Conservation (phyloP, 2,888 invertebrate species). For the Lordiphosa fenestrarum region DNA sequence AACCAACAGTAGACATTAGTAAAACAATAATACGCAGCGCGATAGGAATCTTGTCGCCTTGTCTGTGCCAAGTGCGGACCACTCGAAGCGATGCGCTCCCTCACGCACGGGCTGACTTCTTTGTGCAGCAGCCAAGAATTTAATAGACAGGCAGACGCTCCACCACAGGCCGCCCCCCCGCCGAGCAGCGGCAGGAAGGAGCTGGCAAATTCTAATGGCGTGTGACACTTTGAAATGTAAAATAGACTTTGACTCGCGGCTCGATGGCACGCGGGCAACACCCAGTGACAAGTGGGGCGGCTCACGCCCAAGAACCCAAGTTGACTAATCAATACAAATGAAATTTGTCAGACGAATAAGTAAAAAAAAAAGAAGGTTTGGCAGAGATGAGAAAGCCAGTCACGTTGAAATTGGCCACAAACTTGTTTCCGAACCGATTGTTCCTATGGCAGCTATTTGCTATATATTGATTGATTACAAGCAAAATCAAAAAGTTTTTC, state of each 20-base stretch:
- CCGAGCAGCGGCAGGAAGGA: background rate
- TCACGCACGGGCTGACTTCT: conserved; percentile 22
- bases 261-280: background rate
- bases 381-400: background rate
- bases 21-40: conserved; percentile 1
- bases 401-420: background rate
- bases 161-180: too few relatives aligned
- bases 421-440: too few relatives aligned
- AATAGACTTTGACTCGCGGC: conserved; percentile 37
- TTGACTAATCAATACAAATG: conserved; percentile 39
- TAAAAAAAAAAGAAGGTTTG: conserved; percentile 7
- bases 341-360: conserved; percentile 29
- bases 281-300: background rate
- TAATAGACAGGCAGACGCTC: conserved; percentile 36
- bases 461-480: too few relatives aligned
- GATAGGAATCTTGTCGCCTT: background rate
- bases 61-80: background rate
- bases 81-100: conserved; percentile 5
- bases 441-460: too few relatives aligned
- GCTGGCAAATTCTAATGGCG: conserved; percentile 28
- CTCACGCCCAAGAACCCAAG: background rate
- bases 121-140: conserved; percentile 47
- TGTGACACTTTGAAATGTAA: conserved; percentile 55
- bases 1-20: background rate
- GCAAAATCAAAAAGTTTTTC: too few relatives aligned